These are phyloP conservation scores for Triplophysa yarkandensis DNA, from an alignment of 2,797 vertebrate genomes.

Conservation along the genomic window DNA sequence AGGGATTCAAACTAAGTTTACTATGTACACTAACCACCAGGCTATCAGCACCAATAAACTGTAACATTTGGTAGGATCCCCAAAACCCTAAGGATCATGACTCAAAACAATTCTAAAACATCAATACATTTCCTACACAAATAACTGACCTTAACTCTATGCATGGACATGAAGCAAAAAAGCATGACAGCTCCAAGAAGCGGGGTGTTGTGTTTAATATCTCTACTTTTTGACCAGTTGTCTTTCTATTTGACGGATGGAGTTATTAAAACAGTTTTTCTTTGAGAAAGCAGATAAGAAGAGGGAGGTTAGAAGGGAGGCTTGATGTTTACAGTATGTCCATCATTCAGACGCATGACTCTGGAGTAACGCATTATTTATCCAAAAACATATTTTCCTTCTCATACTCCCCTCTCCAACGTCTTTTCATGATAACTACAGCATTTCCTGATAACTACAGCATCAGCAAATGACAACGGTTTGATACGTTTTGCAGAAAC, in stretches of 20 bases:
- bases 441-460: background rate
- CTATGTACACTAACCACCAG: no score
- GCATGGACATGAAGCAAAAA: conserved; percentile 20
- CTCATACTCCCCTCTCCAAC: background rate
- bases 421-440: background rate
- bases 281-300: conserved; percentile 12
- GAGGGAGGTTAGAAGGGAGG: background rate
- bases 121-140: background rate
- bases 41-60: no score
- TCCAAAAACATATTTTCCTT: background rate
- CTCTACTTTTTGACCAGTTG: conserved; percentile 51
- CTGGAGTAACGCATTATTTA: background rate
- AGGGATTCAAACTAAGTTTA: no score
- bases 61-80: background rate
- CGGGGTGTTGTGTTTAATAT: conserved; percentile 39
- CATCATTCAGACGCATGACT: background rate
- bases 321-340: background rate
- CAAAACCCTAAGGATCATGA: background rate
- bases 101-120: background rate
- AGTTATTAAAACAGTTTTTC: conserved; percentile 53
- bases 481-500: background rate
- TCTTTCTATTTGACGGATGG: conserved; percentile 51
- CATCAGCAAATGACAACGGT: background rate
- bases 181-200: conserved; percentile 47
- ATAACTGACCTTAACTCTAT: background rate